Percentiles rank a stretch among this genome's conserved stretches.
Conservation (phyloP, 2,113 vertebrate genomes). For the Condylura cristata region DNA sequence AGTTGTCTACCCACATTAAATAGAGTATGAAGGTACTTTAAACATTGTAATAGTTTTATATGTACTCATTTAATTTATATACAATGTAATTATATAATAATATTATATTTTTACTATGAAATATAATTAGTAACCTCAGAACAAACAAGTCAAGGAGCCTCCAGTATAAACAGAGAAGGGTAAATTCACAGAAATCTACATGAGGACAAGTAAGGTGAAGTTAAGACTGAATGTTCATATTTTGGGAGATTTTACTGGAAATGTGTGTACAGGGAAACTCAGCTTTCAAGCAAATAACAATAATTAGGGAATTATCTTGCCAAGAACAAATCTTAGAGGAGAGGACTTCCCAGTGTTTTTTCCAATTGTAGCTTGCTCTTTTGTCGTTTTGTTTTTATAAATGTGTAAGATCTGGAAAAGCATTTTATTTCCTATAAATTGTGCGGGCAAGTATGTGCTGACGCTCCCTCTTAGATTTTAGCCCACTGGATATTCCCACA, state of each 20-base stretch:
- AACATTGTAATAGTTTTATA: not conserved
- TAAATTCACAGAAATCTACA: not conserved
- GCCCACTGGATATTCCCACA: not conserved
- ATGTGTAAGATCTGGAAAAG: slow-evolving; percentile 41
- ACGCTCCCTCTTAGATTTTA: not conserved
- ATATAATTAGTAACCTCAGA: not conserved
- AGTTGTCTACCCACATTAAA: not conserved
- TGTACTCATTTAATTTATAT: not conserved
- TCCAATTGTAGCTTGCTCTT: not conserved
- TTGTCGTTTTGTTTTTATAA: not conserved
- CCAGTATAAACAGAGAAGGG: not conserved
- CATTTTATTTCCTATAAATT: slow-evolving; percentile 36
- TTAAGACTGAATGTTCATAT: slow-evolving; percentile 11
- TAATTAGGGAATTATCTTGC: slow-evolving; percentile 41
- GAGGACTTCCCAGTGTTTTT: slow-evolving; percentile 64
- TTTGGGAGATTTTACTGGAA: slow-evolving; percentile 62
- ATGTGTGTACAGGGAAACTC: not conserved
- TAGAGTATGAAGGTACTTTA: not conserved
- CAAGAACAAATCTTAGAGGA: slow-evolving; percentile 54
- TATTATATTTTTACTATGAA: not conserved
- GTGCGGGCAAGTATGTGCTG: not conserved
- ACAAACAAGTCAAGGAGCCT: not conserved
- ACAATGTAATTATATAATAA: not conserved
- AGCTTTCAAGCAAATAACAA: slow-evolving; percentile 44
- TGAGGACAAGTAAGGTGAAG: slow-evolving; percentile 51